These are phyloP conservation scores for Chelon auratus DNA, from an alignment of 2,797 vertebrate species.

Conservation along the genomic window DNA sequence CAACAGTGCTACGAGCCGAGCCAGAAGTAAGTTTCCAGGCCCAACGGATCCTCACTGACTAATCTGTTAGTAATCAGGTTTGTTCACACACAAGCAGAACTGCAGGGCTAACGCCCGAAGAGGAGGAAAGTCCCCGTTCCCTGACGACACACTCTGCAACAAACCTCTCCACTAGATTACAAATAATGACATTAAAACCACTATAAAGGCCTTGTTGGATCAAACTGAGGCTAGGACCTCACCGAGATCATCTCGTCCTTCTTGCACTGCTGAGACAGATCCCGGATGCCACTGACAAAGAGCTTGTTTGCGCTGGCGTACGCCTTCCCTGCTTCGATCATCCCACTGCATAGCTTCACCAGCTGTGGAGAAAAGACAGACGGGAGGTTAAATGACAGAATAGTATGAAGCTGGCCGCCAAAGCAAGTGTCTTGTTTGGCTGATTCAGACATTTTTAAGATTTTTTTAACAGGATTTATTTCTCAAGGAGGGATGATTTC, in stretches of 20 bases:
- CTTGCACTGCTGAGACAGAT: slow-evolving; percentile 95
- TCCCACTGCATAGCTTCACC: slow-evolving; percentile 96
- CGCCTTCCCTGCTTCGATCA: slow-evolving; percentile 95
- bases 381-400: not conserved
- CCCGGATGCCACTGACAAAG: slow-evolving; percentile 94
- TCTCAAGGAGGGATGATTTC: not conserved
- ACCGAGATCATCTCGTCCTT: slow-evolving; percentile 96
- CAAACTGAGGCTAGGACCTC: slow-evolving; percentile 63
- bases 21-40: slow-evolving; percentile 56
- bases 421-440: not conserved
- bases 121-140: slow-evolving; percentile 36
- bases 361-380: slow-evolving; percentile 80
- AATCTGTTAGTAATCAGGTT: slow-evolving; percentile 69
- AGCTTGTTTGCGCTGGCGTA: slow-evolving; percentile 95
- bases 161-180: not conserved
- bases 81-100: slow-evolving; percentile 40
- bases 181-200: slow-evolving; percentile 16
- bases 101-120: slow-evolving; percentile 26
- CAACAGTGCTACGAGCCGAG: slow-evolving; percentile 9
- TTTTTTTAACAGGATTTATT: not conserved
- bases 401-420: slow-evolving; percentile 3
- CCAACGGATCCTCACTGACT: slow-evolving; percentile 56
- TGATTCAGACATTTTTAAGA: not conserved
- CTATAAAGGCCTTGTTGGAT: not conserved
- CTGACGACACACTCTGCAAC: not conserved